Conservation (phyloP, 1,140 invertebrate genomes). For the Anthonomus grandis region DNA sequence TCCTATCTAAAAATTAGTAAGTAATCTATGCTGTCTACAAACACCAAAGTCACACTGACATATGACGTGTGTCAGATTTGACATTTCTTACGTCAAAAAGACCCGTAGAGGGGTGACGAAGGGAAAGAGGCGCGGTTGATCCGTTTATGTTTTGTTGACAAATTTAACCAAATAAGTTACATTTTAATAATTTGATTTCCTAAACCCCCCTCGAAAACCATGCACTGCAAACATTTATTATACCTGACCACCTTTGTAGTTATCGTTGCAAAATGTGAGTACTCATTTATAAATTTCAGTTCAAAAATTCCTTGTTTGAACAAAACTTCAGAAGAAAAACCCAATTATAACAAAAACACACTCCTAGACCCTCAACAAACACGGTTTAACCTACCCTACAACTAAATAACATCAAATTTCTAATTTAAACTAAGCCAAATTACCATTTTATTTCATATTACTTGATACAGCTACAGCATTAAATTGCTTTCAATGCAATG, state of each 20-base stretch:
- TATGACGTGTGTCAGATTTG: too few species aligned
- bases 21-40: too few species aligned
- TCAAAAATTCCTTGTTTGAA: too few species aligned
- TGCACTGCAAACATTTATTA: not conserved
- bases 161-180: not conserved
- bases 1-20: too few species aligned
- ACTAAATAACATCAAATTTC: not conserved
- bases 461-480: slow-evolving; percentile 63
- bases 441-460: slow-evolving; percentile 20
- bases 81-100: too few species aligned
- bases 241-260: not conserved
- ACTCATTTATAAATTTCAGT: not conserved
- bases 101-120: too few species aligned
- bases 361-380: not conserved
- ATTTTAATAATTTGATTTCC: too few species aligned
- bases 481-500: slow-evolving; percentile 86
- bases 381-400: not conserved
- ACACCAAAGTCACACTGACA: too few species aligned
- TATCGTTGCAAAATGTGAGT: not conserved
- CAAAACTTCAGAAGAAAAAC: not conserved
- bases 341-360: not conserved
- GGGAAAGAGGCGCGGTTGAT: too few species aligned
- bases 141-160: too few species aligned
- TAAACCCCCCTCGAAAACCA: not conserved
- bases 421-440: slow-evolving; percentile 1